These are phyloP conservation scores for Merodon equestris DNA, from an alignment of 2,888 invertebrate genomes.

Conservation along the genomic window DNA sequence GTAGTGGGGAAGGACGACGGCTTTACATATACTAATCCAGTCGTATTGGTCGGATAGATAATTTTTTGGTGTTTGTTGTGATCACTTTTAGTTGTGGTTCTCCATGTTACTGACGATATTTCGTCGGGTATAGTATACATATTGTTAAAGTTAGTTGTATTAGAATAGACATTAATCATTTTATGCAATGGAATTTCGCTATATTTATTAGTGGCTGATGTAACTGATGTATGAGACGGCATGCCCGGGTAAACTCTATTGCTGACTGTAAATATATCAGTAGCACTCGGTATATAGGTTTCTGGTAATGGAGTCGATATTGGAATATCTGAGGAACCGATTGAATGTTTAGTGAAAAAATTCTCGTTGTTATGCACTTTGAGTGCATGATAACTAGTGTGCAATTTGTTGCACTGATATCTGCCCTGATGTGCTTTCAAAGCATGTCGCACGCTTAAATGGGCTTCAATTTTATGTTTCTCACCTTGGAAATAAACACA, in stretches of 20 bases:
- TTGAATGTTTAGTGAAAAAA: slow-evolving; percentile 66
- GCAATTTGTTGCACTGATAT: slow-evolving; percentile 77
- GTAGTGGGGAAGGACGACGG: slow-evolving; percentile 45
- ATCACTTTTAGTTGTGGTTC: slow-evolving; percentile 31
- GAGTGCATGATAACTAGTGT: slow-evolving; percentile 75
- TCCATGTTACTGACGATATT: slow-evolving; percentile 33
- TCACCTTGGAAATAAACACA: slow-evolving; percentile 74
- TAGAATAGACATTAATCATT: slow-evolving; percentile 33
- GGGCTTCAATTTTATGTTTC: slow-evolving; percentile 78
- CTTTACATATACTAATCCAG: slow-evolving; percentile 50
- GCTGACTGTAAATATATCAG: slow-evolving; percentile 43
- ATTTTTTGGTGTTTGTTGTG: slow-evolving; percentile 29
- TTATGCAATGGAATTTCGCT: slow-evolving; percentile 28
- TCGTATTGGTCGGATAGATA: slow-evolving; percentile 43
- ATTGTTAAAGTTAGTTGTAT: slow-evolving; percentile 40
- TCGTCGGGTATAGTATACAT: slow-evolving; percentile 54
- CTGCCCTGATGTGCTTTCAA: slow-evolving; percentile 77
- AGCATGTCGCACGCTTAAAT: slow-evolving; percentile 77
- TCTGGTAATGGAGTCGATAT: slow-evolving; percentile 52
- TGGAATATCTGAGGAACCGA: slow-evolving; percentile 37
- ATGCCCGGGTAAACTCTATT: slow-evolving; percentile 39
- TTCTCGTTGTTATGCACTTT: slow-evolving; percentile 72
- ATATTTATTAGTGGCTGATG: slow-evolving; percentile 7
- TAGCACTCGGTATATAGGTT: slow-evolving; percentile 41
- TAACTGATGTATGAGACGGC: slow-evolving; percentile 26